Percentiles rank a stretch among this genome's conserved stretches.
phyloP scores from a whole-genome alignment of 2,797 vertebrate species.

The Pterois miles region DNA sequence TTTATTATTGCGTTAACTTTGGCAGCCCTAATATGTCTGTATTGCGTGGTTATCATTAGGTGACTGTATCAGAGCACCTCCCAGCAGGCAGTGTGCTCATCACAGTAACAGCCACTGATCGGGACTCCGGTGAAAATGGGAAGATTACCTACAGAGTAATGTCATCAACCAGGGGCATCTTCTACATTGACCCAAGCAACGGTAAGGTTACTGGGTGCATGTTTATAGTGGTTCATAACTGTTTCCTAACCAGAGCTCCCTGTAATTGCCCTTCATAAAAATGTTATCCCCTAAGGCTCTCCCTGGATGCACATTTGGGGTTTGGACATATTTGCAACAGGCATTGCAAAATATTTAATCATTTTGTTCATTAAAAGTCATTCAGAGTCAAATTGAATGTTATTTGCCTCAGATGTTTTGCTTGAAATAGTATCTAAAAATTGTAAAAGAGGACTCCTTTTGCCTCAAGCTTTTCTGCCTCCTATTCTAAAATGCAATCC shows the following conservation, averaged over 20 bases:
- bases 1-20: too few relatives aligned
- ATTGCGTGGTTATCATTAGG: slow-evolving; percentile 78
- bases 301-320: slow-evolving; percentile 22
- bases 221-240: slow-evolving; percentile 16
- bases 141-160: slow-evolving; percentile 88
- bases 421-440: slow-evolving; percentile 50
- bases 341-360: slow-evolving; percentile 51
- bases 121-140: slow-evolving; percentile 92
- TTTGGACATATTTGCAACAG: slow-evolving; percentile 38
- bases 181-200: slow-evolving; percentile 92
- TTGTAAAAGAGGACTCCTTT: slow-evolving; percentile 35
- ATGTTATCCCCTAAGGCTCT: not conserved
- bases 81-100: slow-evolving; percentile 89
- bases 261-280: slow-evolving; percentile 30
- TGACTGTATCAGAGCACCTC: slow-evolving; percentile 88
- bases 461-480: slow-evolving; percentile 7
- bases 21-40: not conserved
- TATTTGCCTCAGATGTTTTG: slow-evolving; percentile 54
- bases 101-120: slow-evolving; percentile 92
- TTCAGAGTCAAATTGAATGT: slow-evolving; percentile 43
- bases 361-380: slow-evolving; percentile 50
- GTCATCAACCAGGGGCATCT: slow-evolving; percentile 82
- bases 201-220: slow-evolving; percentile 78
- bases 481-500: slow-evolving; percentile 3
- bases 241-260: slow-evolving; percentile 12